Conservation (phyloP, 2,888 invertebrate species). For the Drosophila robusta region DNA sequence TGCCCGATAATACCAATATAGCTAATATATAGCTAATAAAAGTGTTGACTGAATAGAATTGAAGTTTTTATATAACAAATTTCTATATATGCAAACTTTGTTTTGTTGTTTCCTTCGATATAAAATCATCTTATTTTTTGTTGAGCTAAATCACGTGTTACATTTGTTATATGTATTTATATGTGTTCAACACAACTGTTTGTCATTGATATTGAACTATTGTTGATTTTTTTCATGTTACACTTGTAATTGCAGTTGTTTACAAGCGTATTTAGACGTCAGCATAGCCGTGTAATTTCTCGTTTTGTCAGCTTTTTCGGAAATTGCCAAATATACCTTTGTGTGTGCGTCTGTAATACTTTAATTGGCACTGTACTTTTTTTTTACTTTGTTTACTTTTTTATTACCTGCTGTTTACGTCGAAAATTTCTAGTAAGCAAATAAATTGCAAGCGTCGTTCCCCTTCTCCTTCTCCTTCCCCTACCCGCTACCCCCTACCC, state of each 20-base stretch:
- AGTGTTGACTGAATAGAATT: too few species aligned
- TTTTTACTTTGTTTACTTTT: constrained; percentile 10
- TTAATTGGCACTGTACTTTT: constrained; percentile 27
- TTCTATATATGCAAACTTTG: too few species aligned
- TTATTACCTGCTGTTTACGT: constrained; percentile 40
- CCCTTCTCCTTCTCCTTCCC: background rate
- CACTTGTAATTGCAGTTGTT: background rate
- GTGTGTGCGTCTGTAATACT: constrained; percentile 26
- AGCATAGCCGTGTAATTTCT: background rate
- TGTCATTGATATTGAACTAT: background rate
- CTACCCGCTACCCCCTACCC: background rate
- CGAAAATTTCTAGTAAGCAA: constrained; percentile 64
- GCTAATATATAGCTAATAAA: too few species aligned
- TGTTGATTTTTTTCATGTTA: background rate
- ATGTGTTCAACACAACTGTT: background rate
- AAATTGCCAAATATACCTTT: constrained; percentile 4
- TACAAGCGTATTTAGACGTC: background rate
- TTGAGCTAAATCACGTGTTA: too few species aligned
- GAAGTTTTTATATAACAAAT: too few species aligned
- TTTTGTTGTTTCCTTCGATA: too few species aligned
- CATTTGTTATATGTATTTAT: too few species aligned
- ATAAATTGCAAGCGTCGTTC: constrained; percentile 51
- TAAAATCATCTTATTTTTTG: too few species aligned
- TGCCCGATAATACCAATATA: too few species aligned
- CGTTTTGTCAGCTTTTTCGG: background rate